Evolutionary conservation across 1,140 invertebrate species (phyloP), one percentile per base, ranked within the genome.

Genomic region (Drosophila athabasca): DNA sequence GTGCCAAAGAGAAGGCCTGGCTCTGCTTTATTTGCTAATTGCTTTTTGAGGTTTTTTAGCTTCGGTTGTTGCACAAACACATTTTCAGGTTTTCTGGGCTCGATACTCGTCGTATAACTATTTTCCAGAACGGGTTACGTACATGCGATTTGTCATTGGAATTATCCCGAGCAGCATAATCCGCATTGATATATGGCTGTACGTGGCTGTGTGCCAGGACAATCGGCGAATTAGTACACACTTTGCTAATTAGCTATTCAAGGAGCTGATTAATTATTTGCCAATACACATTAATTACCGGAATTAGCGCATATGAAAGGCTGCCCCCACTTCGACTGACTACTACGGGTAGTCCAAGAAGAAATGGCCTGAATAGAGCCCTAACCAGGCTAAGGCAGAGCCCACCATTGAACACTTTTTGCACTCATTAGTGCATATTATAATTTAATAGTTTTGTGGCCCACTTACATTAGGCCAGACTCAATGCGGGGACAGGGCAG

Each of bases 11-110:
- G 35, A 13, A 5, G 15, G 15, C 46, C 60, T 48, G 53, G 9
- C 22, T 65, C 45, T 66, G 72, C 41, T 76, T 67, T 76, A 68
- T 76, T 76, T 76, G 55, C 53, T 76, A 76, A 76, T 76, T 76
- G 73, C 72, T 76, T 76, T 75, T 76, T 76, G 62, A 64, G 62
- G 49, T 55, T 76, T 76, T 50, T 13, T 4, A 11, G 43, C 19
- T 24, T 35, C 22, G 64, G 41, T 41, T 41, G 17, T 22, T 15
- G 24, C 50, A 15, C 24, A 39, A 13, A 39, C 35, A 39, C 35
- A 39, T 39, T 39, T 39, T 1, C 31, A 55, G 43, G n/a, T 24
- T 26, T 48, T 11, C 44, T 19, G 24, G 24, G 13, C 26, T n/a
- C 31, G 19, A 5, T 13, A 39, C 43, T 57, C n/a, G 31, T 8